Evolutionary conservation across 2,888 invertebrate genomes (phyloP), one percentile per base, ranked within the genome.

Genomic region (Pteria penguin): DNA sequence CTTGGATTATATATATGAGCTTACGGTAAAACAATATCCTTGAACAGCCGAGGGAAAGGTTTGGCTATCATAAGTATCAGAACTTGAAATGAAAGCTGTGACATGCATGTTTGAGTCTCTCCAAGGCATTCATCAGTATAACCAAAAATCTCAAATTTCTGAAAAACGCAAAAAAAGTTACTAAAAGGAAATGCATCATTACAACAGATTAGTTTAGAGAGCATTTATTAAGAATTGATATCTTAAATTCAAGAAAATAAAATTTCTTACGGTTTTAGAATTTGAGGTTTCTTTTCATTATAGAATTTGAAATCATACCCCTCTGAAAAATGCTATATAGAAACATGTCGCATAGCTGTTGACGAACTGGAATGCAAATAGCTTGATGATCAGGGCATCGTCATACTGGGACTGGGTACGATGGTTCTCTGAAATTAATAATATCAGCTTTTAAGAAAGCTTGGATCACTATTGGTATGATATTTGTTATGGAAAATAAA

Each of bases 281-380:
- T n/a, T n/a, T n/a, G n/a, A n/a, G n/a, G n/a, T n/a, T n/a, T n/a
- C n/a, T n/a, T n/a, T n/a, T n/a, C n/a, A n/a, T n/a, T n/a, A n/a
- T 33, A 33, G 18, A 62, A 29, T n/a, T 22, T 36, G 4, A 4
- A 5, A 27, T 82, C 88, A 80, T 80, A 90, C 92, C 77, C 91
- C 91, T 81, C 93, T 83, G 72, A 93, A 89, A 82, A 93, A 93
- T 8, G 93, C 93, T 32, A 93, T 92, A 80, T 93, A 93, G 81
- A 93, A 92, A 57, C 93, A 88, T 0, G 93, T 92, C 2, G 92
- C 89, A 79, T 93, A 93, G 70, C 90, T 91, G 83, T 93, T 93
- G 71, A 91, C 93, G 87, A 93, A 92, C 79, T 92, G 92, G 85
- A 93, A 93, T 14, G 93, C 92, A 83, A 93, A 93, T 36, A 93